These are phyloP conservation scores for Rhodeus uyekii DNA, from an alignment of 2,797 vertebrate genomes.

Conservation along the genomic window DNA sequence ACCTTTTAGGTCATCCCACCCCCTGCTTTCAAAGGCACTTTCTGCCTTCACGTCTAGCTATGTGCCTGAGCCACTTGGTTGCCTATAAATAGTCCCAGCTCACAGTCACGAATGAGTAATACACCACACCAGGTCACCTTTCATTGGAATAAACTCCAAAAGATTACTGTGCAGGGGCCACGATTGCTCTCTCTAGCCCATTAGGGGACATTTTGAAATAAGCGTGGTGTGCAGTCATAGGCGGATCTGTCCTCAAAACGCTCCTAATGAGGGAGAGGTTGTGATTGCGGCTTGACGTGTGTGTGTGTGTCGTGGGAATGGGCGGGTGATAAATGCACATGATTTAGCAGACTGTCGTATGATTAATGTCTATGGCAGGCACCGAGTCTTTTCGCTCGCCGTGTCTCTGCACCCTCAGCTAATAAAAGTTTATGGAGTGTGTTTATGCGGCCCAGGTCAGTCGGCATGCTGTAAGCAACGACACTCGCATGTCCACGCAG, in stretches of 20 bases:
- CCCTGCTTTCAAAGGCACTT: slow-evolving; percentile 37
- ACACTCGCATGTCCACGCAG: neutral
- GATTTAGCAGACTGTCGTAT: slow-evolving; percentile 36
- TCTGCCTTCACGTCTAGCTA: slow-evolving; percentile 41
- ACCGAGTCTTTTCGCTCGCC: slow-evolving; percentile 7
- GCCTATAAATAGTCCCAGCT: slow-evolving; percentile 54
- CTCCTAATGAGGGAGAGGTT: slow-evolving; percentile 31
- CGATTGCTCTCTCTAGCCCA: slow-evolving; percentile 10
- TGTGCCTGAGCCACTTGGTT: slow-evolving; percentile 14
- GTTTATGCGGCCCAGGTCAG: slow-evolving; percentile 44
- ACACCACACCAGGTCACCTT: slow-evolving; percentile 54
- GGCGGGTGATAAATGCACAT: slow-evolving; percentile 34
- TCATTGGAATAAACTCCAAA: slow-evolving; percentile 33
- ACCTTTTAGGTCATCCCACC: slow-evolving; percentile 28
- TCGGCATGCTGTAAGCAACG: neutral
- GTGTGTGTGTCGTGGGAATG: neutral
- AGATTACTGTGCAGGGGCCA: slow-evolving; percentile 1
- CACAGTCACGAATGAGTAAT: slow-evolving; percentile 49
- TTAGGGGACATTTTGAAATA: neutral
- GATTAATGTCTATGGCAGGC: slow-evolving; percentile 44
- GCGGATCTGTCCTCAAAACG: slow-evolving; percentile 1
- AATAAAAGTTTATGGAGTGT: slow-evolving; percentile 57
- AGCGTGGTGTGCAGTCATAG: neutral
- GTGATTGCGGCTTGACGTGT: neutral
- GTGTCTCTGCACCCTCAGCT: slow-evolving; percentile 46